Base-by-base conservation (phyloP, 2,888 invertebrate species). In the Drosophila monieri region DNA sequence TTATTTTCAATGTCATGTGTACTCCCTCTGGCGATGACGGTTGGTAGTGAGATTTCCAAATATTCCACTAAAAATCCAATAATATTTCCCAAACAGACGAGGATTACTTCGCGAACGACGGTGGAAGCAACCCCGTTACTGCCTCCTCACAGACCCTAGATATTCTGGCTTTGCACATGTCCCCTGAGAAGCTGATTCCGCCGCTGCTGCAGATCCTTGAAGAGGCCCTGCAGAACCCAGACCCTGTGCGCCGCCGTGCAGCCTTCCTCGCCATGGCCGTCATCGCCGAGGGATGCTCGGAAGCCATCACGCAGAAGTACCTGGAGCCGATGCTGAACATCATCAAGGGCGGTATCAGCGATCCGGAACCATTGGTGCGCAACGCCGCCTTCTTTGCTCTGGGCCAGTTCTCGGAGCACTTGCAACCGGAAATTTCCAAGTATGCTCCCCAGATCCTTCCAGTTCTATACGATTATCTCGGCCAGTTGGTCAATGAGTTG, bases 351-450 rank as follows among this genome's bases (percentile, higher is more conserved):
- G 96, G 96, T 18, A 94, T 96, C 49, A 93, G 92, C 37, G 95
- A 95, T 90, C 90, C 92, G 0, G 92, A 93, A 65, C 92, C 93
- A 0, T 92, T 94, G 8, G 95, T 96, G 5, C 93, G 95, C 51
- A 95, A 95, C 90, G 94, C 95, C 0, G 96, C 96, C 0, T 93
- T 96, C 48, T 96, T 95, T 91, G 95, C 96, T 0, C 92, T 96
- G 4, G 96, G 96, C 0, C 96, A 96, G 90, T 96, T 96, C 90
- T 94, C 96, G 0, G 96, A 96, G 89, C 94, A 95, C 91, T 91
- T 96, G 49, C 96, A 95, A 93, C 96, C 96, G 3, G 95, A 96
- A 73, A 95, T 96, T 66, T 95, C 95, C 73, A 93, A 94, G 78
- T 96, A 93, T 90, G 94, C 95, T 0, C 92, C 94, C 0, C 94